These are phyloP conservation scores for Remorina albescens DNA, from an alignment of 2,797 vertebrate genomes.

Conservation along the genomic window DNA sequence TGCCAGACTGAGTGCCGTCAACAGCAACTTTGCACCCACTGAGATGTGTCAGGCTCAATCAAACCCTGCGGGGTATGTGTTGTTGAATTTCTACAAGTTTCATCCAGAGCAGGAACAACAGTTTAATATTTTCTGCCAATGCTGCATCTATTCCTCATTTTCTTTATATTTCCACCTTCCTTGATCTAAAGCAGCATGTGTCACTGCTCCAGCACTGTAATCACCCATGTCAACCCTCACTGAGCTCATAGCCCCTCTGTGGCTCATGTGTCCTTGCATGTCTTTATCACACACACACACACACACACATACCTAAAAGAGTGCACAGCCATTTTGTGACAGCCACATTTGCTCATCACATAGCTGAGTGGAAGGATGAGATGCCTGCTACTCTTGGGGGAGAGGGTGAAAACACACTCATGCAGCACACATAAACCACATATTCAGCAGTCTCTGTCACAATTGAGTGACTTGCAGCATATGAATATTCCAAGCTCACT, in stretches of 20 bases:
- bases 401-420: constrained; percentile 40
- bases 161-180: constrained; percentile 20
- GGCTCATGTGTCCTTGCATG: constrained; percentile 60
- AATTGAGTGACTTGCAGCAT: constrained; percentile 54
- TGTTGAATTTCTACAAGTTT: constrained; percentile 1
- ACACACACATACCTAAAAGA: constrained; percentile 29
- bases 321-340: constrained; percentile 52
- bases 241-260: constrained; percentile 60
- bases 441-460: constrained; percentile 57
- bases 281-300: constrained; percentile 11
- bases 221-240: constrained; percentile 67
- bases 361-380: constrained; percentile 72
- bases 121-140: constrained; percentile 32
- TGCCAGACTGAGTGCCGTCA: constrained; percentile 16
- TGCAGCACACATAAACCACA: constrained; percentile 12
- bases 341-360: constrained; percentile 66
- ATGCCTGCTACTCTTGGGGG: constrained; percentile 43
- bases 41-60: constrained; percentile 5
- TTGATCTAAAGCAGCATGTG: constrained; percentile 32
- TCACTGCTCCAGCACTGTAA: constrained; percentile 50
- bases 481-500: constrained; percentile 58
- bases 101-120: constrained; percentile 19
- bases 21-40: constrained; percentile 34
- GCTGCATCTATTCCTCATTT: constrained; percentile 4
- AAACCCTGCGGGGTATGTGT: constrained; percentile 1